Base-by-base conservation (phyloP, 1,140 invertebrate genomes). In the Bemisia tabaci region DNA sequence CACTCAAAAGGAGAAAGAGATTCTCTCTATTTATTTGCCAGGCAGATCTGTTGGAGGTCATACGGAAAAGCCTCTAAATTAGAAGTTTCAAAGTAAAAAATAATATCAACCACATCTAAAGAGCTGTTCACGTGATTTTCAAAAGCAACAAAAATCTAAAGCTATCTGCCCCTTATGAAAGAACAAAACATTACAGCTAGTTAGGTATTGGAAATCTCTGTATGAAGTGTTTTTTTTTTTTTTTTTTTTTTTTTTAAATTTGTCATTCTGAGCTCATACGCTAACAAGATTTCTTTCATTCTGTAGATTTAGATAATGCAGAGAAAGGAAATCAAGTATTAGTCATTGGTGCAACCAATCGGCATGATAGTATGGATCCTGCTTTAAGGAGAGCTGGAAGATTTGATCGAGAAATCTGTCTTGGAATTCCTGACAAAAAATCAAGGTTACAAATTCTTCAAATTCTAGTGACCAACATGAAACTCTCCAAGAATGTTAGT, bases 291-390 rank as follows among this genome's bases (percentile, higher is more conserved):
- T 25, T 65, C 48, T 65, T 65, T 23, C 60, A 69, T 65, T 60
- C 68, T 73, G 26, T 65, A 85, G 83, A 82, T 68, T 75, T 91
- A 24, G n/a, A 24, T 60, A 80, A 77, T 73, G 71, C 75, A 2
- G 84, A 88, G 73, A 82, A 80, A 71, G 85, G 83, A 24, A 80
- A 83, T 58, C 82, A 84, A 67, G 87, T 97, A 2, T 75, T 99
- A 27, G 86, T 99, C 12, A 86, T 99, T 71, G 97, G 93, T 23
- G 95, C 97, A 11, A 98, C 97, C 67, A 98, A 95, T 77, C 84
- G 91, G 68, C 90, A 93, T 0, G 95, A 99, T 76, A 81, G 89
- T 0, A 81, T 99, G 27, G 97, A 99, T 81, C 92, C 93, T 64
- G 92, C 93, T 33, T 78, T 99, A 26, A 82, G 96, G 69, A 81